Percentiles rank a stretch among this genome's conserved stretches.
These are phyloP conservation scores for Ophiodon elongatus DNA, from an alignment of 2,113 vertebrate genomes.

Conservation along the genomic window DNA sequence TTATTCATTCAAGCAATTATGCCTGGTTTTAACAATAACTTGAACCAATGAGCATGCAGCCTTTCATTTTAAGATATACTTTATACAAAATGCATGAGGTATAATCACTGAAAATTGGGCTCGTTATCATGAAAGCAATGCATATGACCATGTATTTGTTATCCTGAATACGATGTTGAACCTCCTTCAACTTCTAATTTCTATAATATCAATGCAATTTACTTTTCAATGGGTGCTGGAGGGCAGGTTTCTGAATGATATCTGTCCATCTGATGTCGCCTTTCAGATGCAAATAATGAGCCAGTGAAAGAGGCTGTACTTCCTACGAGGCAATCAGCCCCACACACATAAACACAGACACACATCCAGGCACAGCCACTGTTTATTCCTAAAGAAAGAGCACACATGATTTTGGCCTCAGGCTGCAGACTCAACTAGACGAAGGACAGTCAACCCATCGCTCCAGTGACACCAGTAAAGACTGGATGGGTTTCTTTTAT, in stretches of 20 bases:
- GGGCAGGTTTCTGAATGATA: slow-evolving; percentile 47
- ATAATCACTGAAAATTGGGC: slow-evolving; percentile 54
- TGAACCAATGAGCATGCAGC: slow-evolving; percentile 17
- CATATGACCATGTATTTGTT: slow-evolving; percentile 39
- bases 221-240: slow-evolving; percentile 38
- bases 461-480: slow-evolving; percentile 29
- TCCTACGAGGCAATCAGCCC: slow-evolving; percentile 28
- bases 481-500: slow-evolving; percentile 24
- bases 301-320: slow-evolving; percentile 22
- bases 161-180: slow-evolving; percentile 29
- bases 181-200: slow-evolving; percentile 46
- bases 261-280: slow-evolving; percentile 49
- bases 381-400: slow-evolving; percentile 24
- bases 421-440: slow-evolving; percentile 22
- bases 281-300: slow-evolving; percentile 65
- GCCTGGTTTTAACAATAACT: slow-evolving; percentile 24
- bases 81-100: slow-evolving; percentile 49
- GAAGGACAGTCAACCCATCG: slow-evolving; percentile 10
- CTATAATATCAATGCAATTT: slow-evolving; percentile 55
- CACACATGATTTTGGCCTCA: slow-evolving; percentile 25
- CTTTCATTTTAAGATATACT: slow-evolving; percentile 32
- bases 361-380: background rate
- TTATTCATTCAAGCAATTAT: slow-evolving; percentile 62
- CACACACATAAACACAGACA: background rate
- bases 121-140: slow-evolving; percentile 49